phyloP scores from a whole-genome alignment of 64 coral and sea anemone species.

The Pachyseris speciosa region DNA sequence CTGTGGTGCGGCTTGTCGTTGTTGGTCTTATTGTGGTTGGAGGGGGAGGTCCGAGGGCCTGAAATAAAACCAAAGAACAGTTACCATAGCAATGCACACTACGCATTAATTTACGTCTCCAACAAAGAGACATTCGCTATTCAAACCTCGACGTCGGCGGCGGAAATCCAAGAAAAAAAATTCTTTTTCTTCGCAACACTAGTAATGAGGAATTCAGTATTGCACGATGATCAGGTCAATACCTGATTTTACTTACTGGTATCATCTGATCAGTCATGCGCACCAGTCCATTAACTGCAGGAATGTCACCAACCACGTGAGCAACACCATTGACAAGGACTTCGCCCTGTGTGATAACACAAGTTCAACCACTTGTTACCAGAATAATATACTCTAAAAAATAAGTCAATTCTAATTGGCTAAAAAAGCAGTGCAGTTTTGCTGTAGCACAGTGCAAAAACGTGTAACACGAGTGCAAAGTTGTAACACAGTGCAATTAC shows the following conservation, averaged over 20 bases:
- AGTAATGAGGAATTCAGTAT: neutral
- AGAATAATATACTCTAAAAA: neutral
- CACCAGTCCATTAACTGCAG: constrained; percentile 73
- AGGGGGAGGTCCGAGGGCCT: neutral
- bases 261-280: constrained; percentile 81
- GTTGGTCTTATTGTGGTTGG: constrained; percentile 1
- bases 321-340: constrained; percentile 74
- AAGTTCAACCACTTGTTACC: no score
- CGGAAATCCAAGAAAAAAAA: no score
- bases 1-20: neutral
- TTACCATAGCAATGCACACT: neutral
- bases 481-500: no score
- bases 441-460: no score
- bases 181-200: neutral
- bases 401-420: no score
- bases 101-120: neutral
- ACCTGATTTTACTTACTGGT: constrained; percentile 64
- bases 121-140: no score
- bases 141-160: neutral
- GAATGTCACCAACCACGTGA: constrained; percentile 69
- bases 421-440: no score
- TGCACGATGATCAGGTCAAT: neutral
- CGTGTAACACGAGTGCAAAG: no score
- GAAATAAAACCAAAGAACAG: neutral
- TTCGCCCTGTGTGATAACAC: constrained; percentile 43